Evolutionary conservation across 2,888 invertebrate genomes (phyloP).

Genomic region (Cylindroiulus punctatus): DNA sequence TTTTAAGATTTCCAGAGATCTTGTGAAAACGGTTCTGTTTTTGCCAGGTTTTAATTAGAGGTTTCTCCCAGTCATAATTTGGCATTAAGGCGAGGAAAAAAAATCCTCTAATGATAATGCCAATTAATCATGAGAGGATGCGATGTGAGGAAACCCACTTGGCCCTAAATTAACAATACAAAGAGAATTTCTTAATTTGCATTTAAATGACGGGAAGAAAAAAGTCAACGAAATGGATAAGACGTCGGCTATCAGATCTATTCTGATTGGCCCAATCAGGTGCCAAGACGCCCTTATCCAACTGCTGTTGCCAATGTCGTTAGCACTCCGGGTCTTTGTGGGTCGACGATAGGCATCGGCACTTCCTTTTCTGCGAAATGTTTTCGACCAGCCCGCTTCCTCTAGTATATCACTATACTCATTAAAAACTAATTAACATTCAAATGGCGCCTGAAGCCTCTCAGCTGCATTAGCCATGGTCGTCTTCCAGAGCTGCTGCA

Average conservation of each 20-base stretch:
- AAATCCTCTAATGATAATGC: neutral
- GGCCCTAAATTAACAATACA: conserved; percentile 25
- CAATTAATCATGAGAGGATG: conserved; percentile 2
- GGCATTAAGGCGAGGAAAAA: neutral
- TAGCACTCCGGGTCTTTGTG: neutral
- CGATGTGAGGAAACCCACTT: conserved; percentile 14
- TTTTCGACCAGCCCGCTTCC: neutral
- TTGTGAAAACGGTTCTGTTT: neutral
- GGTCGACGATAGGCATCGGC: neutral
- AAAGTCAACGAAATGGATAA: neutral
- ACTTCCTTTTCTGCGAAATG: neutral
- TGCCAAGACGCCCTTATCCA: neutral
- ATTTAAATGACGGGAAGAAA: neutral
- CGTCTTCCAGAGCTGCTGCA: too few species aligned
- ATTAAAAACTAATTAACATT: conserved; percentile 26
- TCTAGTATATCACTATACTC: conserved; percentile 16
- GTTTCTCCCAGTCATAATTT: neutral
- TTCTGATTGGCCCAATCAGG: conserved; percentile 19
- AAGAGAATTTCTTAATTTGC: conserved; percentile 7
- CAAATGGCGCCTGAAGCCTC: neutral
- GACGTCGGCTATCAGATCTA: neutral
- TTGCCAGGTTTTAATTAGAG: neutral
- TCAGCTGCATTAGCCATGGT: neutral
- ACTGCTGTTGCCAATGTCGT: conserved; percentile 26
- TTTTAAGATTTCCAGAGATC: neutral